Base-by-base conservation (phyloP, 1,140 invertebrate genomes). In the Leptinotarsa defecta region DNA sequence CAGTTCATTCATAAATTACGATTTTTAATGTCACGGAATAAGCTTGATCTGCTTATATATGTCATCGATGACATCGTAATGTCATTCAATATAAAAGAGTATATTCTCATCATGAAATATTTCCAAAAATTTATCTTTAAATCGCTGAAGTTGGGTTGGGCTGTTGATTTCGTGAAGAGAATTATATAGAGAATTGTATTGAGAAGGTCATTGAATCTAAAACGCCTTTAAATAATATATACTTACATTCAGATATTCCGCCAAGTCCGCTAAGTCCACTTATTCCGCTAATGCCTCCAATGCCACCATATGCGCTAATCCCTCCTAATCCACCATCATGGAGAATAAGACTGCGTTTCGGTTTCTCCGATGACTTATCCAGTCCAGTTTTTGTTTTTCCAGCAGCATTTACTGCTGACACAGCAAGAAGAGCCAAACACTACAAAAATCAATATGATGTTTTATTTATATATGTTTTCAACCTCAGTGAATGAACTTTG, bases 301-400 rank as follows among this genome's bases (percentile, higher is more conserved):
- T 57, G 52, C 15, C n/a, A 3, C n/a, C n/a, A 19, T 57, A 57
- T n/a, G 15, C 52, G n/a, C 8, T 43, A 3, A 43, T 43, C 8
- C 34, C 34, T 34, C 52, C n/a, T 15, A 57, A 1, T 57, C 52
- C 17, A 5, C 17, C 17, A 11, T 43, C 34, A 3, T 2, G 13
- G 65, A 34, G n/a, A 15, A 43, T 71, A 48, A 73, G 13, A 49
- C 65, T 68, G n/a, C 75, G 75, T 68, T 76, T 62, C 13, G 52
- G 52, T 19, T 57, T 57, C 4, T 17, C 17, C 24, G 65, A 3
- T 6, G 73, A 48, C 20, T 34, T 68, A 13, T 57, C n/a, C 4
- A 57, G 52, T 19, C 52, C 52, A 17, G 4, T 8, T 19, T 65
- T 68, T 43, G 62, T 19, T 13, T 67, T 19, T 11, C 19, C 52